Conservation (phyloP, 2,797 vertebrate species). For the Xenops minutus region DNA sequence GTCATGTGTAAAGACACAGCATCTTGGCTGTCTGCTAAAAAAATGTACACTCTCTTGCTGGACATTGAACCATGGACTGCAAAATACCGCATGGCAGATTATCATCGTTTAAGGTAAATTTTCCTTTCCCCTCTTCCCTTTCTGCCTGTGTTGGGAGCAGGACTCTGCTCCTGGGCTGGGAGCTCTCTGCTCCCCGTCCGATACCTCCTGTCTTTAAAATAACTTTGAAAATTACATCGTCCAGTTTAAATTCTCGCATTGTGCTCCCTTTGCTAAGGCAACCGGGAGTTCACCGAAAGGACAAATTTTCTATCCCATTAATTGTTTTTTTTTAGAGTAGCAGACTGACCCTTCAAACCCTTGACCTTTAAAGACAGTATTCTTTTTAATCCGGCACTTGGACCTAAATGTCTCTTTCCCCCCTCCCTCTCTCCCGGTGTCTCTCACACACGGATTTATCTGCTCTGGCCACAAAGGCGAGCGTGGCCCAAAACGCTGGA, state of each 20-base stretch:
- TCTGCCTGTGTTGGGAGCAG: neutral
- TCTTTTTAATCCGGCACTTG: conserved; percentile 73
- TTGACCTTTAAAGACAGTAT: conserved; percentile 84
- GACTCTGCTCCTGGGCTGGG: neutral
- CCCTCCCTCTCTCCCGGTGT: neutral
- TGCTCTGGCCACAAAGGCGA: conserved; percentile 56
- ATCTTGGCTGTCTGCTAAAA: conserved; percentile 71
- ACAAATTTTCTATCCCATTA: conserved; percentile 93
- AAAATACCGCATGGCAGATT: conserved; percentile 72
- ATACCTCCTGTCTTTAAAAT: conserved; percentile 43
- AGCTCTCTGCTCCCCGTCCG: neutral
- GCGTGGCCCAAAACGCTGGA: conserved; percentile 19
- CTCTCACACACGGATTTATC: conserved; percentile 52
- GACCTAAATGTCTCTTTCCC: conserved; percentile 48
- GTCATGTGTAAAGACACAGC: conserved; percentile 72
- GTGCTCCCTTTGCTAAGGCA: conserved; percentile 78
- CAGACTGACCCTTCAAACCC: conserved; percentile 85
- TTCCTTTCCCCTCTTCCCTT: neutral
- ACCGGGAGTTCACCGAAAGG: conserved; percentile 91
- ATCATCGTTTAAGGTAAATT: conserved; percentile 75
- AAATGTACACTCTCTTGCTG: conserved; percentile 68
- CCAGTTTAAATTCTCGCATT: conserved; percentile 75
- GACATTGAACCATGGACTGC: conserved; percentile 59
- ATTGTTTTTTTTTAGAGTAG: conserved; percentile 80
- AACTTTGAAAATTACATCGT: conserved; percentile 69